Evolutionary conservation across 2,113 vertebrate species (phyloP).

Genomic region (Falco punctatus): DNA sequence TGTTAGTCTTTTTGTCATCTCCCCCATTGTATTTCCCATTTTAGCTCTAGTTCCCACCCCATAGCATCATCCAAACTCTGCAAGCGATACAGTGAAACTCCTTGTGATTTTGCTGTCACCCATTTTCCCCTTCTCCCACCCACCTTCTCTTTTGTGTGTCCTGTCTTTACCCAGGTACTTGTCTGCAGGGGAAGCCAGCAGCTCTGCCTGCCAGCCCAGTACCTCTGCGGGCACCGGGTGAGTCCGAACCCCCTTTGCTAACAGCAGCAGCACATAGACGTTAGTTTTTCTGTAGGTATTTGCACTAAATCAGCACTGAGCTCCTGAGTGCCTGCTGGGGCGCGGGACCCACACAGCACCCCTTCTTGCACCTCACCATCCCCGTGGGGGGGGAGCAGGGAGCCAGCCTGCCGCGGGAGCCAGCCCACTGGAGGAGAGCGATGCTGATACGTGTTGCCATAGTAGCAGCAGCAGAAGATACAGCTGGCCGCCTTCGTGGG

Average conservation of each 20-base stretch:
- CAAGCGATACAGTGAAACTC: background rate
- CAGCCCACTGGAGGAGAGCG: background rate
- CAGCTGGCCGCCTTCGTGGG: slow-evolving; percentile 25
- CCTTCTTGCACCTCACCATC: accelerated
- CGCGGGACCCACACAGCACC: background rate
- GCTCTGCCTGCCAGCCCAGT: background rate
- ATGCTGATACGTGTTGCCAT: slow-evolving; percentile 26
- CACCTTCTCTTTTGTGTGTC: background rate
- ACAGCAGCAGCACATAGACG: accelerated
- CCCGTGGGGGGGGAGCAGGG: background rate
- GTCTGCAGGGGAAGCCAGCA: background rate
- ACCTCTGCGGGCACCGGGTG: background rate
- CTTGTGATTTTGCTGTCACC: background rate
- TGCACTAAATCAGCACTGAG: background rate
- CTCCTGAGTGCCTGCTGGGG: background rate
- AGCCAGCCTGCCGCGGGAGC: background rate
- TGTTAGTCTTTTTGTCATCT: background rate
- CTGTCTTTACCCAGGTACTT: background rate
- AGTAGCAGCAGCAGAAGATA: slow-evolving; percentile 51
- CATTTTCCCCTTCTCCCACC: background rate
- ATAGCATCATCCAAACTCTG: background rate
- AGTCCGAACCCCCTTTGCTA: background rate
- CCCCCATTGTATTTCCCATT: background rate
- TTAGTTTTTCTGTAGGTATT: background rate
- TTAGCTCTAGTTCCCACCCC: background rate